Base-by-base conservation (phyloP, 1,140 invertebrate species). In the Cataglyphis hispanica region DNA sequence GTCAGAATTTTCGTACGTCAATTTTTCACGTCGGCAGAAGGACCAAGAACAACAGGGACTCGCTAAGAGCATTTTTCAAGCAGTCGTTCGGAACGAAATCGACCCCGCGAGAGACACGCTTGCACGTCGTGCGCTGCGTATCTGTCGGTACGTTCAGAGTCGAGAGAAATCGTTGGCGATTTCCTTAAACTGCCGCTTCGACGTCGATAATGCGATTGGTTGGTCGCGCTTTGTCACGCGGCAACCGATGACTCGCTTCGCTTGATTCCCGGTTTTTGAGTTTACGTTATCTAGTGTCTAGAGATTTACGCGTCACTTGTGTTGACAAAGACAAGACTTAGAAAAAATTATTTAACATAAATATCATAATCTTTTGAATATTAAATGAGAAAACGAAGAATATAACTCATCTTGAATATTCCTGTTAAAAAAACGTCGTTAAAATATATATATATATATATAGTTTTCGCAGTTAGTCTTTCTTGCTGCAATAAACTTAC, bases 1-100 rank as follows among this genome's bases (percentile, higher is more conserved):
- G 94, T 94, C 94, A 94, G 89, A 92, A 92, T 93, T 92, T 92
- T 93, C 89, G 90, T 89, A 74, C 90, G 86, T 90, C 93, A 92
- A 94, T 94, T 93, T 94, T 94, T 94, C 94, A 91, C 90, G 86
- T 86, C 43, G 86, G 40, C 64, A 63, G 67, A 67, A 80, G 75
- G 56, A 72, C 87, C 83, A 80, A 89, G 88, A 91, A 92, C 87
- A 91, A 90, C 76, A 69, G 86, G 77, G 89, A 81, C 66, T 69
- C 70, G 87, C 74, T 75, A 66, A 85, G 84, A 84, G 87, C 92
- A 94, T 94, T 94, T 94, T 93, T 94, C 94, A 94, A 93, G 84
- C 93, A 93, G 87, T 93, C 92, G 87, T 75, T 90, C 90, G 93
- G 93, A 94, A 94, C 94, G 92, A 56, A 27, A 83, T 88, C 80